Evolutionary conservation across 2,113 vertebrate species (phyloP), one percentile per base, ranked within the genome.

Genomic region (Osmerus mordax): DNA sequence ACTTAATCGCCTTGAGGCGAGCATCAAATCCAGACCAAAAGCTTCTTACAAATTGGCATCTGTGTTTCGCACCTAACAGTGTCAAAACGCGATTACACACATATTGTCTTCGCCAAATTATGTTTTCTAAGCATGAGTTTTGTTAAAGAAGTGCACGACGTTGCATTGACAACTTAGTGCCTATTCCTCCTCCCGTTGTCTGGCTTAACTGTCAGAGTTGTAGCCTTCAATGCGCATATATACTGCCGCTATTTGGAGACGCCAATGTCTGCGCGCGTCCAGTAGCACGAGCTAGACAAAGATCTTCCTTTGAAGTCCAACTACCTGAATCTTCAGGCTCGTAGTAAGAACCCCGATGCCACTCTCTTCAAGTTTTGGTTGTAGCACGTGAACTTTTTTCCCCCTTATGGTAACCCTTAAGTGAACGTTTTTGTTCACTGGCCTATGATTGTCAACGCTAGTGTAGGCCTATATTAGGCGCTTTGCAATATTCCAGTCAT

Each of bases 361-460:
- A 70, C 19, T 61, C 36, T 32, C 55, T 29, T 73, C 61, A 51
- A 36, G 47, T 76, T 76, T 71, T 41, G 51, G 69, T 69, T 59
- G 51, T 13, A 63, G 25, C 59, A 41, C 59, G 59, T 77, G 65
- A 69, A 77, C 29, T 73, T 72, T 51, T 65, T 47, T 59, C 70
- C 70, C 59, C 65, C 47, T 58, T 19, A 16, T 58, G 36, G 21
- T 64, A 71, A 54, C 32, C 41, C 21, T 25, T 63, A 23, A 51
- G 19, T 52, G 13, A 19, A 62, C 14, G 13, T 61, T 61, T 61
- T 61, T 36, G 32, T 36, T 36, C 32, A 19, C 13, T 61, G 32
- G 12, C 14, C 59, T 23, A 14, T 59, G 56, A 14, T 28, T n/a
- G 16, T 63, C 29, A 36, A 47, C 41, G 9, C 41, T 7, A 47